Percentiles rank a stretch among this genome's conserved stretches.
phyloP scores from a whole-genome alignment of 2,888 invertebrate genomes.

The Caenorhabditis japonica region DNA sequence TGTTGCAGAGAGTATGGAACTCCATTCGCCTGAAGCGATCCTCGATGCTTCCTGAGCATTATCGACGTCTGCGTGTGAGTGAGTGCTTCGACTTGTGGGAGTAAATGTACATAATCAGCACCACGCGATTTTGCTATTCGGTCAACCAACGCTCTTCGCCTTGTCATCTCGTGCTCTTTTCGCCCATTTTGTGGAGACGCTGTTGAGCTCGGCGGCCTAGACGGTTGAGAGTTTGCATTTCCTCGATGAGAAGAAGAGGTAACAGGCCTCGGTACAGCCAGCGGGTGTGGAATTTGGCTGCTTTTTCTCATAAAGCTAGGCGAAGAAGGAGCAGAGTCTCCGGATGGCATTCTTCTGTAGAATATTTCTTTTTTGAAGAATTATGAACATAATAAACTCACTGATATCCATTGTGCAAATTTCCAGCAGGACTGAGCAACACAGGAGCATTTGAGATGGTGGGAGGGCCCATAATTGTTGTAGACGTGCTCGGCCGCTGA shows the following conservation, averaged over 20 bases:
- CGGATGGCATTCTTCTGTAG: conserved; percentile 34
- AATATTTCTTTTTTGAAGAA: neutral
- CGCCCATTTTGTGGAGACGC: conserved; percentile 21
- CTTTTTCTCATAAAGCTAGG: conserved; percentile 4
- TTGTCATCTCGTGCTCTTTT: conserved; percentile 35
- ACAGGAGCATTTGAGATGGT: conserved; percentile 27
- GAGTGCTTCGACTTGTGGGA: conserved; percentile 22
- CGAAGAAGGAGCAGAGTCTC: conserved; percentile 26
- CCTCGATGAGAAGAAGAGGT: neutral
- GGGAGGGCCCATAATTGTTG: conserved; percentile 44
- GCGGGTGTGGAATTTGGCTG: neutral
- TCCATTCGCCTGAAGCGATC: conserved; percentile 4
- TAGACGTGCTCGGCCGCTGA: conserved; percentile 7
- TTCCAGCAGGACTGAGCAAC: conserved; percentile 46
- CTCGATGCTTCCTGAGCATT: conserved; percentile 23
- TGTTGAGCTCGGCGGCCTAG: conserved; percentile 8
- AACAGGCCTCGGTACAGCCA: conserved; percentile 1
- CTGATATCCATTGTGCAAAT: conserved; percentile 38
- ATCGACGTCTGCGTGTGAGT: conserved; percentile 31
- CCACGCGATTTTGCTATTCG: conserved; percentile 19
- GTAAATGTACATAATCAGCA: conserved; percentile 15
- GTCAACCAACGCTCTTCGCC: conserved; percentile 29
- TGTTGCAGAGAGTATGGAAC: conserved; percentile 23
- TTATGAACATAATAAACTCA: conserved; percentile 5
- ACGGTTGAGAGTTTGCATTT: too few relatives aligned